Base-by-base conservation (phyloP, 1,140 invertebrate genomes). In the Lepidurus couesii region DNA sequence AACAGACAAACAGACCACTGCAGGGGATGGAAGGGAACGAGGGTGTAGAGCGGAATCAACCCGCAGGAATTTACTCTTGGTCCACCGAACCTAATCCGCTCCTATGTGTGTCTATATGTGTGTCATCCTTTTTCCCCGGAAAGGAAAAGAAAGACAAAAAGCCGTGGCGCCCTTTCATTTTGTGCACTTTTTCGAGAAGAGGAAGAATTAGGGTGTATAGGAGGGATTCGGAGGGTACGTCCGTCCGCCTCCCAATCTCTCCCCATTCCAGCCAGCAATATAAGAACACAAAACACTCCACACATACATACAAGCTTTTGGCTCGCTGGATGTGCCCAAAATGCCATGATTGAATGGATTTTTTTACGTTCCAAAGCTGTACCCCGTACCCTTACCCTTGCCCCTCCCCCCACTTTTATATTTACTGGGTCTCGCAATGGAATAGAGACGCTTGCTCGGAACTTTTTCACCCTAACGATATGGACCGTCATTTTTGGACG, bases 41-140 rank as follows among this genome's bases (percentile, higher is more conserved):
- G 53, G 21, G 21, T n/a, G 53, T 21, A 65, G 21, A 21, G n/a
- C 34, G 53, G 13, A 65, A 65, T 65, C 53, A 65, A 21, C 16
- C 53, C 21, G 53, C 53, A 9, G 53, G 21, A 65, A 65, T 65
- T 65, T 65, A 65, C 53, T 65, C 53, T 21, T 21, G 21, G 53
- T 65, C 53, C 53, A 65, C 16, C 53, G 53, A 65, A 65, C 53
- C 53, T 65, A 65, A 65, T 65, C 53, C 53, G 53, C 21, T 65
- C 53, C 21, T 65, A 13, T 65, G 53, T 65, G 53, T 65, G 53
- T 65, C 16, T 65, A 65, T 65, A n/a, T 65, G 53, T 65, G 53
- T 65, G 53, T 65, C 53, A 65, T 65, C 53, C 53, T 16, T 21
- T 21, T 65, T 21, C 8, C 53, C 53, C 21, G 21, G 6, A 65